These are phyloP conservation scores for Phyllostomus discolor DNA, from an alignment of 2,113 vertebrate species.

Conservation along the genomic window DNA sequence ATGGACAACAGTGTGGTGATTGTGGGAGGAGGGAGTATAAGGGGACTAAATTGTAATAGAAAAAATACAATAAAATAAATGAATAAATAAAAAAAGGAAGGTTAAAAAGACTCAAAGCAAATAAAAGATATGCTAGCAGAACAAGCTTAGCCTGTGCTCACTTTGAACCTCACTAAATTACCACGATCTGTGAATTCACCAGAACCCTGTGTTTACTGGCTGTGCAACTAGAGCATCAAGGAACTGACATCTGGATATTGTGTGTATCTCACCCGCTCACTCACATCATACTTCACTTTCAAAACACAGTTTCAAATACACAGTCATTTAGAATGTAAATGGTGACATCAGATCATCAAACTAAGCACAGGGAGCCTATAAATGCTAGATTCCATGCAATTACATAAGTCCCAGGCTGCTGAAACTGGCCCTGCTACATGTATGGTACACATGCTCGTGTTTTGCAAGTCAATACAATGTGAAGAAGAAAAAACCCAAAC, in stretches of 20 bases:
- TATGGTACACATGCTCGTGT: background rate
- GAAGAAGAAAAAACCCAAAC: background rate
- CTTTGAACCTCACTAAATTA: background rate
- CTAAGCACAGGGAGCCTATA: background rate
- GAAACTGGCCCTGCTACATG: background rate
- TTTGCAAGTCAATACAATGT: background rate
- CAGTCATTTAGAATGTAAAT: background rate
- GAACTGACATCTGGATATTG: background rate
- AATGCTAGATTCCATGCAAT: background rate
- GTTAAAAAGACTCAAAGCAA: background rate
- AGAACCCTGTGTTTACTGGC: background rate
- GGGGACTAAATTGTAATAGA: too few relatives aligned
- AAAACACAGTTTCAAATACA: background rate
- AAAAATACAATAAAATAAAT: too few relatives aligned
- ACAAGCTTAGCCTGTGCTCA: background rate
- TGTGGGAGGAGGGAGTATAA: too few relatives aligned
- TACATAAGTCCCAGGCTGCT: background rate
- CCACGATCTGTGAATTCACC: background rate
- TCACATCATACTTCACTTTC: background rate
- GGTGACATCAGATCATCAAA: background rate
- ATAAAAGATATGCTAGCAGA: background rate
- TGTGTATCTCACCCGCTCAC: background rate
- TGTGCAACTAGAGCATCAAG: fast-evolving
- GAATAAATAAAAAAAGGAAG: too few relatives aligned
- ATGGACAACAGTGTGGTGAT: too few relatives aligned